These are phyloP conservation scores for Aphaenogaster rudis DNA, from an alignment of 1,140 invertebrate species.

Conservation along the genomic window DNA sequence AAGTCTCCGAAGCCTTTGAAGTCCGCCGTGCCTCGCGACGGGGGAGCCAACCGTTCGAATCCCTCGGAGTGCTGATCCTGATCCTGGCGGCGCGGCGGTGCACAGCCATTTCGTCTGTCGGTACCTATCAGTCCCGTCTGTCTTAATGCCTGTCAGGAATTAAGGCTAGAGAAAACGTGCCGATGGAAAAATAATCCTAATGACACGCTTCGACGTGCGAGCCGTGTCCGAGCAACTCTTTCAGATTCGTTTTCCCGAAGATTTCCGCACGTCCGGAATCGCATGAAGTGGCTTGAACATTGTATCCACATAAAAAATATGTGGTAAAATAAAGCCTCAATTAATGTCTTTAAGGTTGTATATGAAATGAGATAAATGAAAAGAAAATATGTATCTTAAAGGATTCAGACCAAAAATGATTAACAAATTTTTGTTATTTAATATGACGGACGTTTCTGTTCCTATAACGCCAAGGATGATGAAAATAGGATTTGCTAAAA, in stretches of 20 bases:
- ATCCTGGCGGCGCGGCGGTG: conserved; percentile 64
- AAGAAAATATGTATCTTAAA: background rate
- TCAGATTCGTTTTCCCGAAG: background rate
- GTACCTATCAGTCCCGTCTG: conserved; percentile 72
- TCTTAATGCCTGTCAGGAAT: conserved; percentile 82
- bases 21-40: conserved; percentile 83
- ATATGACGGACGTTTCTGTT: background rate
- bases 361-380: background rate
- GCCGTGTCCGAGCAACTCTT: background rate
- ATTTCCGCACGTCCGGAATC: background rate
- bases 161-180: conserved; percentile 63
- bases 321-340: background rate
- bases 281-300: background rate
- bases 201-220: conserved; percentile 24
- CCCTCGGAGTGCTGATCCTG: conserved; percentile 72
- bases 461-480: background rate
- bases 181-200: conserved; percentile 65
- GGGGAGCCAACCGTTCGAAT: conserved; percentile 81
- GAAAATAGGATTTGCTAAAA: no score
- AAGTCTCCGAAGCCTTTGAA: conserved; percentile 86
- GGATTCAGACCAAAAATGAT: background rate
- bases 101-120: conserved; percentile 76
- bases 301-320: background rate
- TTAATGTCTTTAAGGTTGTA: background rate
- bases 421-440: background rate